phyloP scores from a whole-genome alignment of 2,797 vertebrate species.

The Limosa lapponica region DNA sequence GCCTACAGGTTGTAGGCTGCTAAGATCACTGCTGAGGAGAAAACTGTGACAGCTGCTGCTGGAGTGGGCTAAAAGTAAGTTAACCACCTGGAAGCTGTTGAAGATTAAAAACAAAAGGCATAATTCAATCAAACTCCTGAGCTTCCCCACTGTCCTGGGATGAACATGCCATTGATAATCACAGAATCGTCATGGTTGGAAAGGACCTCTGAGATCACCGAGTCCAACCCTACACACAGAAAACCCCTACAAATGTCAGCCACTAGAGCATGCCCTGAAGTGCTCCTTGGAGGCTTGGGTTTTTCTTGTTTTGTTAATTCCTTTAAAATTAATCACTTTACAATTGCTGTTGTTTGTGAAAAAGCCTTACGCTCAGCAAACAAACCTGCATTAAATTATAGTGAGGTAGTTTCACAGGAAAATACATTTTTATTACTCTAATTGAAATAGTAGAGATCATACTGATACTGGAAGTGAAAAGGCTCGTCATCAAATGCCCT shows the following conservation, averaged over 20 bases:
- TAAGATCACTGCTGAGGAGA: constrained; percentile 82
- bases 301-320: background rate
- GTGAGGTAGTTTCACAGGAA: background rate
- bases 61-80: constrained; percentile 90
- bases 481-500: background rate
- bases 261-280: no score
- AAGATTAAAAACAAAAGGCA: constrained; percentile 51
- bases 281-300: background rate
- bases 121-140: background rate
- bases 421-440: background rate
- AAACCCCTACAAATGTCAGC: no score
- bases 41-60: constrained; percentile 86
- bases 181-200: background rate
- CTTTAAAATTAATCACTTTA: background rate
- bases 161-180: background rate
- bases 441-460: background rate
- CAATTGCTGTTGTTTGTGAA: background rate
- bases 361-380: background rate
- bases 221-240: no score
- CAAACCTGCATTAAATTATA: background rate
- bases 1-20: constrained; percentile 84
- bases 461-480: background rate
- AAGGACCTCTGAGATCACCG: no score
- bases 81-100: constrained; percentile 86
- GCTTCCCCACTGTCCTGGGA: background rate